Conservation (phyloP, 2,888 invertebrate genomes). For the Xanthorhoe designata region DNA sequence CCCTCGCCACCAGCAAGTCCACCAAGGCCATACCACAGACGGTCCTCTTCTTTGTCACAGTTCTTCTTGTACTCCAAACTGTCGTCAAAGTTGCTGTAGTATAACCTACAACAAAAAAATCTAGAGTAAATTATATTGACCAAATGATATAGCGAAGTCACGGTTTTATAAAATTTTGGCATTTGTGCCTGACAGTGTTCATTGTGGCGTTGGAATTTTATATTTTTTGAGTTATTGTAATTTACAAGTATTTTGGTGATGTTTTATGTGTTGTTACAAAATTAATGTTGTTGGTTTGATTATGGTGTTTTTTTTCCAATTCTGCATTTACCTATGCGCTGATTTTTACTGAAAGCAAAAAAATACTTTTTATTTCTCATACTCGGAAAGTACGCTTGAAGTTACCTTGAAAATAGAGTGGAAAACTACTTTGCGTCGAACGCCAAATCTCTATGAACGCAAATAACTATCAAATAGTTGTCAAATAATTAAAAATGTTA, state of each 20-base stretch:
- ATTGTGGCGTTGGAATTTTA: background rate
- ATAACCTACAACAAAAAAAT: constrained; percentile 37
- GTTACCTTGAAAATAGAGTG: too few species aligned
- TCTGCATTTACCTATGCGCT: background rate
- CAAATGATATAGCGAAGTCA: background rate
- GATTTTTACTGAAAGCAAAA: too few species aligned
- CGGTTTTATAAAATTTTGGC: background rate
- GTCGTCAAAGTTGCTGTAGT: constrained; percentile 73
- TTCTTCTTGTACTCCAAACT: constrained; percentile 72
- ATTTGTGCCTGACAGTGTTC: background rate
- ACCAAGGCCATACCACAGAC: constrained; percentile 60
- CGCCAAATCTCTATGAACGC: too few species aligned
- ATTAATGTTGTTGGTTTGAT: constrained; percentile 11
- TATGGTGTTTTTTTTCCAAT: background rate
- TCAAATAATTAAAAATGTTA: too few species aligned
- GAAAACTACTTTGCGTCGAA: too few species aligned
- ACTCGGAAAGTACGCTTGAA: too few species aligned
- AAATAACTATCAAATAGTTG: too few species aligned
- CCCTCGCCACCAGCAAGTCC: constrained; percentile 46
- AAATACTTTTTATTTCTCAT: too few species aligned
- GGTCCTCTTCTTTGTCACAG: constrained; percentile 73
- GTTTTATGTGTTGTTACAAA: background rate
- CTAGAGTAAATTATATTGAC: background rate
- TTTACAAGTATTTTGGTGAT: background rate
- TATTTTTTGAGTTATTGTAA: background rate